Evolutionary conservation across 2,888 invertebrate genomes (phyloP).

Genomic region (Drosophila putrida): DNA sequence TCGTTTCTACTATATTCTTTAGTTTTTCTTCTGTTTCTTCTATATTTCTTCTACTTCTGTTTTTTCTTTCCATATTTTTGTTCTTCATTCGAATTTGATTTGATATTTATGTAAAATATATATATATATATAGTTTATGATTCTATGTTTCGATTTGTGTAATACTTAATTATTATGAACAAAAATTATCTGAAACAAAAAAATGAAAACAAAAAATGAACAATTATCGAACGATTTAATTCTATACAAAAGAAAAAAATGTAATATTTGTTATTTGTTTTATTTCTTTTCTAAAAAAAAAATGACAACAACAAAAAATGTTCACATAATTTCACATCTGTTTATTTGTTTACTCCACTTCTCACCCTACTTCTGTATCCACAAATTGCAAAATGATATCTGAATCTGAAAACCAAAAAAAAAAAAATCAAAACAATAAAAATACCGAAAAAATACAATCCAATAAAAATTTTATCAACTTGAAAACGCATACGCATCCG

Average conservation of each 20-base stretch:
- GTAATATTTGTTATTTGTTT: slow-evolving; percentile 61
- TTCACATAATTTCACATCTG: slow-evolving; percentile 85
- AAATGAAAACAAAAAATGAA: slow-evolving; percentile 13
- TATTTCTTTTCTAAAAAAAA: slow-evolving; percentile 36
- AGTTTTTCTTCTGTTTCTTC: slow-evolving; percentile 26
- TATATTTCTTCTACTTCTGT: slow-evolving; percentile 20
- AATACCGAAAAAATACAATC: slow-evolving; percentile 26
- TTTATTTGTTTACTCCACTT: slow-evolving; percentile 85
- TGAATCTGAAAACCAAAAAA: slow-evolving; percentile 45
- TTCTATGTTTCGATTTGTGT: slow-evolving; percentile 53
- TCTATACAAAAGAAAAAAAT: slow-evolving; percentile 23
- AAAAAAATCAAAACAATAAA: slow-evolving; percentile 24
- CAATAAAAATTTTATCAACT: slow-evolving; percentile 40
- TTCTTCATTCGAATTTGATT: slow-evolving; percentile 53
- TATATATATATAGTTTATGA: slow-evolving; percentile 32
- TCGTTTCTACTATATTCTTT: slow-evolving; percentile 44
- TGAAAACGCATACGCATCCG: slow-evolving; percentile 51
- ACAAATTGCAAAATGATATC: slow-evolving; percentile 76
- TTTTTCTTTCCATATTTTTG: slow-evolving; percentile 28
- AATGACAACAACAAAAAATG: slow-evolving; percentile 70
- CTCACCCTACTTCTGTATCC: slow-evolving; percentile 83
- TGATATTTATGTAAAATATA: slow-evolving; percentile 45
- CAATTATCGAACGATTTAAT: slow-evolving; percentile 29
- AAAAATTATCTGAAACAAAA: slow-evolving; percentile 36
- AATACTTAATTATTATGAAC: slow-evolving; percentile 52